Evolutionary conservation across 1,140 invertebrate species (phyloP), one percentile per base, ranked within the genome.

Genomic region (Rhopalosiphum padi): DNA sequence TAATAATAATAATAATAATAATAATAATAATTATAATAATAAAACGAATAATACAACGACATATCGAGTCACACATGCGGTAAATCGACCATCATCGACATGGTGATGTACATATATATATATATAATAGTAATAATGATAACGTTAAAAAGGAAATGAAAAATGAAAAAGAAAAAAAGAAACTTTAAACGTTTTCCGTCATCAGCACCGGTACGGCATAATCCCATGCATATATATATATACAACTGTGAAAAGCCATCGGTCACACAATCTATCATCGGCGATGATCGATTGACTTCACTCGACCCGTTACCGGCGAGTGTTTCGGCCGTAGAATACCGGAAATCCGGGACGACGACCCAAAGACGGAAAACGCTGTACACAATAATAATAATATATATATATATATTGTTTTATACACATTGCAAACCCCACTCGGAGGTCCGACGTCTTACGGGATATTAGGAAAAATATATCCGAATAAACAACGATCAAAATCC

Each of bases 41-140:
- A 77, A n/a, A 77, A 77, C 60, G 15, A 77, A 77, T 77, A 77
- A 77, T 77, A n/a, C 60, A 77, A 77, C 30, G n/a, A 77, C n/a
- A 77, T 77, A 77, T 77, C 60, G 60, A 77, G 60, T 77, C 30
- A 77, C 30, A 77, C 15, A 6, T 77, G 25, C 60, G 9, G 30
- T 2, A 68, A 68, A 68, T 68, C 60, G 30, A 15, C 60, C 25
- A 68, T 41, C 41, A 41, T 68, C 60, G 60, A 68, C 60, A 15
- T n/a, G 60, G 15, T n/a, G 60, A n/a, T 77, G 60, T 77, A 77
- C n/a, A 77, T 30, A 60, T 11, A 55, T 55, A 60, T 41, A n/a
- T 68, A n/a, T 30, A 68, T n/a, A 68, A 68, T 68, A 68, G 30
- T 68, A 68, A 68, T 68, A n/a, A 68, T 77, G 6, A 77, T 77